These are phyloP conservation scores for Melanotaenia boesemani DNA, from an alignment of 2,797 vertebrate species.

Conservation along the genomic window DNA sequence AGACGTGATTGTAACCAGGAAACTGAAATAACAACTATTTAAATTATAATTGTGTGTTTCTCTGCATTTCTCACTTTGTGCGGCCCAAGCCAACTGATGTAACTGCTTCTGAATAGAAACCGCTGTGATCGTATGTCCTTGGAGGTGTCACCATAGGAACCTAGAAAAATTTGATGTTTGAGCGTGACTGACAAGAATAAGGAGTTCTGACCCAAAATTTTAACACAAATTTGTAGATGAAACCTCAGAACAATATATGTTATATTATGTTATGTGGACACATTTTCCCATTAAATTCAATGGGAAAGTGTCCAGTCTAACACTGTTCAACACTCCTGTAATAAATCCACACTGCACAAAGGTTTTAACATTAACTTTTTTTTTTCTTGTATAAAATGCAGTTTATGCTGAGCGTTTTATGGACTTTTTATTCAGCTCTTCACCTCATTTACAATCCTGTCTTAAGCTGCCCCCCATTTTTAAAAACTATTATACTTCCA, in stretches of 20 bases:
- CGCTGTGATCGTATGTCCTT: conserved; percentile 37
- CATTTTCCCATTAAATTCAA: no score
- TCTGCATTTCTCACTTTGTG: conserved; percentile 77
- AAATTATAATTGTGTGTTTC: conserved; percentile 5
- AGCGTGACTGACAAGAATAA: no score
- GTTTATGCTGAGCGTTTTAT: no score
- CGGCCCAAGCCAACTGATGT: conserved; percentile 68
- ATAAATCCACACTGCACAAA: not conserved
- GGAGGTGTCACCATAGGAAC: not conserved
- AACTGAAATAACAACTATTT: not conserved
- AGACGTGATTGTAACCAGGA: not conserved
- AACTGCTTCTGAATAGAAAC: conserved; percentile 43
- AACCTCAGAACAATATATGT: not conserved
- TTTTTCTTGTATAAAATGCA: no score
- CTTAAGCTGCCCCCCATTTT: not conserved
- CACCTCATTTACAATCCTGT: not conserved
- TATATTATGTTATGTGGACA: no score
- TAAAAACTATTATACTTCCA: not conserved
- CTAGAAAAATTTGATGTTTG: not conserved
- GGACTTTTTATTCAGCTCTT: not conserved
- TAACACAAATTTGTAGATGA: not conserved
- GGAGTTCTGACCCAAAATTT: not conserved
- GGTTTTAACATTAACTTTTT: no score
- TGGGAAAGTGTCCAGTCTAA: not conserved
- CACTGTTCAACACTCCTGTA: not conserved